Conservation (phyloP, 2,888 invertebrate genomes). For the Idaea straminata region DNA sequence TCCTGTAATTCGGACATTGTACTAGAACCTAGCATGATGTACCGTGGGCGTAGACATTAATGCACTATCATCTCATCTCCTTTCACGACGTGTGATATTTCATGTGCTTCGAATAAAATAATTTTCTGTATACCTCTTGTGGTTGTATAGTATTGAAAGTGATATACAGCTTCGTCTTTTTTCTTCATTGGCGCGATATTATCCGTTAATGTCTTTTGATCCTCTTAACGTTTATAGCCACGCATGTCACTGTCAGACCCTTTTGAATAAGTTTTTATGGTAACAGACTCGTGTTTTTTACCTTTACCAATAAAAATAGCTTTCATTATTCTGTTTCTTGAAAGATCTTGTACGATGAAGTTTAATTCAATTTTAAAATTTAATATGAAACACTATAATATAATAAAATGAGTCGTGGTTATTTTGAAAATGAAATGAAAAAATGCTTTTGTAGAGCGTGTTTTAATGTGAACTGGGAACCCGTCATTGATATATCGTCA, state of each 20-base stretch:
- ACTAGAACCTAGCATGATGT: slow-evolving; percentile 17
- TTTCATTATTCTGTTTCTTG: slow-evolving; percentile 19
- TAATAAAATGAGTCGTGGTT: too few species aligned
- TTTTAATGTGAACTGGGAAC: slow-evolving; percentile 41
- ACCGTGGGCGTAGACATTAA: slow-evolving; percentile 37
- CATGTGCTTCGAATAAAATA: slow-evolving; percentile 43
- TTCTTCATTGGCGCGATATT: slow-evolving; percentile 30
- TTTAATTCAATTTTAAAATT: neutral
- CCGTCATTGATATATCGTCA: slow-evolving; percentile 56
- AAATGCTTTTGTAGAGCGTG: slow-evolving; percentile 35
- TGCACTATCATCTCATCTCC: slow-evolving; percentile 49
- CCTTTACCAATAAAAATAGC: slow-evolving; percentile 15
- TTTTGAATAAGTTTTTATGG: slow-evolving; percentile 23
- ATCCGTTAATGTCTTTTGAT: slow-evolving; percentile 27
- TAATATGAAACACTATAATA: too few species aligned
- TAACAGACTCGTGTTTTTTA: slow-evolving; percentile 14
- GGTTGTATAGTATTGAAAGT: slow-evolving; percentile 29
- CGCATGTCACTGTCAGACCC: slow-evolving; percentile 29
- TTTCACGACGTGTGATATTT: slow-evolving; percentile 60
- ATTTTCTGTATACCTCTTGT: slow-evolving; percentile 36
- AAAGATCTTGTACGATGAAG: slow-evolving; percentile 9
- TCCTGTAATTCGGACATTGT: too few species aligned
- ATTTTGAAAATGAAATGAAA: slow-evolving; percentile 10
- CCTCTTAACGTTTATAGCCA: slow-evolving; percentile 27
- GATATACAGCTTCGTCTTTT: slow-evolving; percentile 20